phyloP scores from a whole-genome alignment of 2,797 vertebrate genomes.

The Rhinella marina region DNA sequence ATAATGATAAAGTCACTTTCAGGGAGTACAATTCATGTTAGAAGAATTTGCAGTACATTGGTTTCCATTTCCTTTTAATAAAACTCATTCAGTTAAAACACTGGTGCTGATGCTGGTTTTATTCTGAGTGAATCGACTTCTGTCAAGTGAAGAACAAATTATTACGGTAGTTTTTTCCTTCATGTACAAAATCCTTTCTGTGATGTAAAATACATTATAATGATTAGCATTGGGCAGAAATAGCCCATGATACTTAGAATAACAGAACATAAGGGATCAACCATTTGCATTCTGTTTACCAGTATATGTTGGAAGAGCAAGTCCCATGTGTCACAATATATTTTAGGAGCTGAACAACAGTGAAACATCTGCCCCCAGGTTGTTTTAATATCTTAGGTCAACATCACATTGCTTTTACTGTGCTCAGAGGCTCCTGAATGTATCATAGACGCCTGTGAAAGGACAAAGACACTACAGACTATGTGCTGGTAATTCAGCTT shows the following conservation, averaged over 20 bases:
- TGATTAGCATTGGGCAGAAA: neutral
- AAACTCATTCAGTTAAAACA: neutral
- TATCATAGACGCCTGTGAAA: too few relatives aligned
- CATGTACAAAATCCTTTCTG: neutral
- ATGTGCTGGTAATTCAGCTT: neutral
- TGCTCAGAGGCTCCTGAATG: neutral
- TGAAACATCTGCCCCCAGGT: conserved; percentile 7
- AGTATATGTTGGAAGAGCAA: neutral
- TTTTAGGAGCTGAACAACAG: conserved; percentile 14
- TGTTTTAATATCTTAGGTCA: neutral
- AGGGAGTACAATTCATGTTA: neutral
- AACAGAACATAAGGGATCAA: neutral
- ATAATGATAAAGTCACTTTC: neutral
- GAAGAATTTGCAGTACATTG: conserved; percentile 10
- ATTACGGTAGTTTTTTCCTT: neutral
- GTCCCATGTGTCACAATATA: conserved; percentile 18
- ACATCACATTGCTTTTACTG: neutral
- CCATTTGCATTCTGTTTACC: conserved; percentile 10
- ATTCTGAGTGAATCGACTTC: neutral
- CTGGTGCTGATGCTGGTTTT: neutral
- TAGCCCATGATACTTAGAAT: neutral
- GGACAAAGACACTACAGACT: neutral
- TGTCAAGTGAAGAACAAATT: neutral
- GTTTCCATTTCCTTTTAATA: neutral
- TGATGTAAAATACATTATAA: neutral